Base-by-base conservation (phyloP, 2,797 vertebrate genomes). In the Melanitta fusca region DNA sequence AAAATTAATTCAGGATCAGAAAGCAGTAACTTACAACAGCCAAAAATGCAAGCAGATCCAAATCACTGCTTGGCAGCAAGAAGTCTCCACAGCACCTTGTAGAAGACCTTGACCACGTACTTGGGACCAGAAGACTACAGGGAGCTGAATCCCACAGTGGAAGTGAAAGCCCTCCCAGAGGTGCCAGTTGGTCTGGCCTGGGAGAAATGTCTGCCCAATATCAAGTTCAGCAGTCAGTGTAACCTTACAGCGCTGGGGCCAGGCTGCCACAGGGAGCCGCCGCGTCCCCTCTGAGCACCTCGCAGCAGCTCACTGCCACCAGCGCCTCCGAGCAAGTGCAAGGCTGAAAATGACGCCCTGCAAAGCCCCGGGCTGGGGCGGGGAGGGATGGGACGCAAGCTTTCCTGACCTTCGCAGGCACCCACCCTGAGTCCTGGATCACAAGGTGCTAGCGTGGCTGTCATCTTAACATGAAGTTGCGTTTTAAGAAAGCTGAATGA, bases 1-100 rank as follows among this genome's bases (percentile, higher is more conserved):
- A 75, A 38, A 43, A 75, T 94, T 84, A 89, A 86, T n/a, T 66
- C 73, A 49, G 41, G 34, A 93, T 81, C 47, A 88, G 88, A 84
- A 39, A 7, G 56, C 38, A 85, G 70, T 24, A 58, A 94, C 91
- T 91, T 73, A 95, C 79, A 91, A 53, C 36, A 68, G 1, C 28
- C 53, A 73, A 75, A 81, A 47, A 83, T 5, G 41, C n/a, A 54
- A 43, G 51, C 32, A 10, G 89, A 43, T 56, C 70, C 21, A 1
- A 75, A 69, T 57, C 70, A 68, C 32, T 43, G 83, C 57, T 64
- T n/a, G 70, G 54, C 20, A 19, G 36, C 30, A 47, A 39, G 22
- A 82, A 90, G 68, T 75, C 51, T n/a, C 69, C 73, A 70, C 69
- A 47, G 18, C 1, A 13, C 64, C 74, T 64, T 11, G 30, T 15